Base-by-base conservation (phyloP, 2,797 vertebrate genomes). In the Choloepus didactylus region DNA sequence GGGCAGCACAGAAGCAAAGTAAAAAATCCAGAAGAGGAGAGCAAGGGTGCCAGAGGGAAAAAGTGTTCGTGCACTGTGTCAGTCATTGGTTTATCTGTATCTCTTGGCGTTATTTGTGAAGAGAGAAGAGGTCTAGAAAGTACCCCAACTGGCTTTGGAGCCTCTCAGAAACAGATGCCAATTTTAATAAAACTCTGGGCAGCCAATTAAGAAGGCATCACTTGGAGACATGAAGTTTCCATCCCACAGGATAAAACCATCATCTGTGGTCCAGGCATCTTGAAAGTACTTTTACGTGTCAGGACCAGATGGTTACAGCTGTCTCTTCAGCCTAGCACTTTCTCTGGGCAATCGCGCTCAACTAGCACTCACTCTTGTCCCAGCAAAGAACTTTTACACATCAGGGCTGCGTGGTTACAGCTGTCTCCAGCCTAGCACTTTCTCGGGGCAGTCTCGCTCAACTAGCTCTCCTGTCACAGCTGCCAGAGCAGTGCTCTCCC, bases 351-450 rank as follows among this genome's bases (percentile, higher is more conserved):
- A 14, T 21, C 38, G 14, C 38, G 41, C 38, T 44, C 15, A 60
- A 38, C 5, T n/a, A 18, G 49, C 6, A 6, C 41, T 44, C 41
- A 44, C 41, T 44, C 41, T 6, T 44, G 41, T 44, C 41, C 41
- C 41, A 44, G 41, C 6, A 56, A 66, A 56, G 66, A 51, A 38
- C 76, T 70, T 67, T 44, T 35, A 9, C 10, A 3, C 3, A 2
- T 1, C 35, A 5, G 15, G 70, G 27, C 49, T 1, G 8, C 29
- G 41, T 0, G 1, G 12, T 9, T 5, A 6, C 49, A 25, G 77
- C 62, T 69, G 79, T 38, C 66, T 59, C 59, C 18, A 0, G 41
- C 1, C 6, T 29, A 15, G 25, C 9, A 6, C 35, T 60, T 66
- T 62, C 60, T n/a, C 35, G 6, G n/a, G 54, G 14, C 38, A 5